A percentile compares a stretch with the other conserved stretches of the same genome.
Evolutionary conservation across 1,140 invertebrate genomes (phyloP).

Genomic region (Bombus difficillimus): DNA sequence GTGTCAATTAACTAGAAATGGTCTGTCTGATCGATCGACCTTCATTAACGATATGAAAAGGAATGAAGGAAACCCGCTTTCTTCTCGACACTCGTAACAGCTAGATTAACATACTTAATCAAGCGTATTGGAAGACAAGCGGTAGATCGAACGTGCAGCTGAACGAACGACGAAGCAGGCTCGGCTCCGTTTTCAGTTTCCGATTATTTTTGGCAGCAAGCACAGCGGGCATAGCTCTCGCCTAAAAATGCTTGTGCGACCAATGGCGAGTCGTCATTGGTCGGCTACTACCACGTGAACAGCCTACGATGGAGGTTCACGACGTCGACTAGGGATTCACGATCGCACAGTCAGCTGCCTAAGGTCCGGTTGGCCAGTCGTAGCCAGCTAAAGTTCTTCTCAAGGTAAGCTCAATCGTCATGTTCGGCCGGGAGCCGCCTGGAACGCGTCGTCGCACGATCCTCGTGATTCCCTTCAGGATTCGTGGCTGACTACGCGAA

Average conservation of each 20-base stretch:
- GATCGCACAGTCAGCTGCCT: slow-evolving; percentile 83
- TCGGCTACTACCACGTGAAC: slow-evolving; percentile 56
- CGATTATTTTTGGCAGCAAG: slow-evolving; percentile 80
- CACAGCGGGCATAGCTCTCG: slow-evolving; percentile 69
- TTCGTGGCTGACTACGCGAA: neutral
- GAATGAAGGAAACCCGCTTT: slow-evolving; percentile 15
- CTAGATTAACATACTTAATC: neutral
- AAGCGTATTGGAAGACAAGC: slow-evolving; percentile 1
- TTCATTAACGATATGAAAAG: neutral
- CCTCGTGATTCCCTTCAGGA: neutral
- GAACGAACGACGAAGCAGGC: slow-evolving; percentile 30
- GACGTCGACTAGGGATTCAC: slow-evolving; percentile 67
- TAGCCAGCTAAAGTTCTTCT: slow-evolving; percentile 70
- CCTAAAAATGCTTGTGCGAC: slow-evolving; percentile 78
- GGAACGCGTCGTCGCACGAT: slow-evolving; percentile 1
- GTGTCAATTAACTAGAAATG: neutral
- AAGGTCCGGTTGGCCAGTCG: slow-evolving; percentile 84
- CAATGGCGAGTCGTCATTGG: slow-evolving; percentile 69
- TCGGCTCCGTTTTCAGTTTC: slow-evolving; percentile 81
- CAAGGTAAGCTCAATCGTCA: slow-evolving; percentile 75
- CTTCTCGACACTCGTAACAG: slow-evolving; percentile 3
- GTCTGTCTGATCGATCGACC: neutral
- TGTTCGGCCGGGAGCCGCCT: neutral
- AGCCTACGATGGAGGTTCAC: slow-evolving; percentile 54
- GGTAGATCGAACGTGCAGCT: neutral